phyloP scores from a whole-genome alignment of 2,113 vertebrate species.

The Nothoprocta pentlandii region DNA sequence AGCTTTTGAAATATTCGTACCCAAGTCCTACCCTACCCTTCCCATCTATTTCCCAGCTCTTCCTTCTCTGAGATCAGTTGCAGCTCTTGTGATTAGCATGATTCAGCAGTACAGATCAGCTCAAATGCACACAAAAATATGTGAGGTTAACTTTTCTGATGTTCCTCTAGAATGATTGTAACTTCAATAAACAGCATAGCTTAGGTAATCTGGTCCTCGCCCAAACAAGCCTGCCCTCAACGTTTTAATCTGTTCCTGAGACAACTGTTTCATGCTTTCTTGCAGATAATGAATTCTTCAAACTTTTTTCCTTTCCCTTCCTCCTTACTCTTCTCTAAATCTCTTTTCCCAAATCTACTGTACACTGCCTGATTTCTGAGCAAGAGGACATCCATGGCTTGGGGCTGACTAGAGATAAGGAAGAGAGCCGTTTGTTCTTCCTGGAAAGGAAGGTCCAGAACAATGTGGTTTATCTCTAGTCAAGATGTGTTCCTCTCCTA shows the following conservation, averaged over 20 bases:
- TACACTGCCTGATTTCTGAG: background rate
- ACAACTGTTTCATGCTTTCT: background rate
- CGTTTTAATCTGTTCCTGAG: background rate
- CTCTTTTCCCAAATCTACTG: background rate
- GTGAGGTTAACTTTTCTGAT: background rate
- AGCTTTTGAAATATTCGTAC: background rate
- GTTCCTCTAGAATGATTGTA: background rate
- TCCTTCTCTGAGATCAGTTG: background rate
- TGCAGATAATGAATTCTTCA: background rate
- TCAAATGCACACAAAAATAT: background rate
- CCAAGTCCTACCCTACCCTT: too few relatives aligned
- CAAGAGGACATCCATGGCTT: background rate
- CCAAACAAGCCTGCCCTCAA: background rate
- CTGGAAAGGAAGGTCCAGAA: slow-evolving; percentile 63
- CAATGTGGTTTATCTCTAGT: slow-evolving; percentile 52
- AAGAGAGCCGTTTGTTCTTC: slow-evolving; percentile 37
- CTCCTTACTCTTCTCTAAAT: background rate
- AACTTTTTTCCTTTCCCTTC: background rate
- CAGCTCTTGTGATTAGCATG: background rate
- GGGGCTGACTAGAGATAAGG: slow-evolving; percentile 29
- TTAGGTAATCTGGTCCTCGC: background rate
- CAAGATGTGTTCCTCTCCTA: slow-evolving; percentile 6
- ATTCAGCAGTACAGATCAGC: background rate
- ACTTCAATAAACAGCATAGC: background rate
- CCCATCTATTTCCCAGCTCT: background rate